These are phyloP conservation scores for Thomomys bottae DNA, from an alignment of 2,113 vertebrate species.

Conservation along the genomic window DNA sequence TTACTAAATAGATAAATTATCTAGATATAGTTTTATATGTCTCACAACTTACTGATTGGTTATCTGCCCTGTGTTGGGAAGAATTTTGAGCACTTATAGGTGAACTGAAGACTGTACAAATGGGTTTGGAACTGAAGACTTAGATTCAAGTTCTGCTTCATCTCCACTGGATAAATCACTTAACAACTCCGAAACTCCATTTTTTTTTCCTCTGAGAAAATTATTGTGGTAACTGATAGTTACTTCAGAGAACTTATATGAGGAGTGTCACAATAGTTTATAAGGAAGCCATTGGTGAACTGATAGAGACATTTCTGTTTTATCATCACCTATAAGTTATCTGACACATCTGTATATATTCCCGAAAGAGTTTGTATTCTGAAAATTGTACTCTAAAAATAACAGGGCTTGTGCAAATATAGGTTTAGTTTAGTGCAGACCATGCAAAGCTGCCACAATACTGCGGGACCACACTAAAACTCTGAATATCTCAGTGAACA, in stretches of 20 bases:
- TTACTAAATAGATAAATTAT: neutral
- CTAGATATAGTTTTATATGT: neutral
- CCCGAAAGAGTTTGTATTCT: slow-evolving; percentile 12
- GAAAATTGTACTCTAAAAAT: slow-evolving; percentile 17
- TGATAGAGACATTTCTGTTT: neutral
- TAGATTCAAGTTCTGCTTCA: neutral
- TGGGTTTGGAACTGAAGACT: neutral
- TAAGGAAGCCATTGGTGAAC: neutral
- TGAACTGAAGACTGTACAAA: neutral
- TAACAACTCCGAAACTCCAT: neutral
- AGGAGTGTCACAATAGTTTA: neutral
- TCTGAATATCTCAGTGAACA: no score
- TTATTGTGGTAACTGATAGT: neutral
- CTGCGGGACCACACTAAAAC: neutral
- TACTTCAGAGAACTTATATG: neutral
- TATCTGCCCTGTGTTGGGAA: neutral
- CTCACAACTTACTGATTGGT: neutral
- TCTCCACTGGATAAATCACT: neutral
- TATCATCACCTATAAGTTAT: neutral
- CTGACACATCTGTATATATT: neutral
- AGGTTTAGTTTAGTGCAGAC: neutral
- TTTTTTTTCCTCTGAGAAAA: slow-evolving; percentile 32
- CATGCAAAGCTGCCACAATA: neutral
- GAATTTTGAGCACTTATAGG: neutral
- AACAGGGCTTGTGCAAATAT: neutral